These are phyloP conservation scores for Trichosurus vulpecula DNA, from an alignment of 2,797 vertebrate genomes.

Conservation along the genomic window DNA sequence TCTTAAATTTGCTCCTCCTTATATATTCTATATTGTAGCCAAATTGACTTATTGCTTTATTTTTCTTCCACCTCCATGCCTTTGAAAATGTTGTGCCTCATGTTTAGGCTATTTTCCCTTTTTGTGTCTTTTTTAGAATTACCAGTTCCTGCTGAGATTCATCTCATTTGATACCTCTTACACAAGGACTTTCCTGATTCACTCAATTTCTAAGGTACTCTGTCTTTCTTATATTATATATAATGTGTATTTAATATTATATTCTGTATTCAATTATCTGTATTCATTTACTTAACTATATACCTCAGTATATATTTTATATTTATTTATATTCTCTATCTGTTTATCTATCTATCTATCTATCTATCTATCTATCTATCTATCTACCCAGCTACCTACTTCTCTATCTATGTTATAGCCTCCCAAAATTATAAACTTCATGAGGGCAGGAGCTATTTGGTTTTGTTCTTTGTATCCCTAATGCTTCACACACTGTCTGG, in stretches of 20 bases:
- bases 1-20: no score
- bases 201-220: background rate
- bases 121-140: background rate
- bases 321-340: no score
- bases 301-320: no score
- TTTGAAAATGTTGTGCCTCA: background rate
- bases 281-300: background rate
- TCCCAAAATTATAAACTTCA: background rate
- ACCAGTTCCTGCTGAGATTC: background rate
- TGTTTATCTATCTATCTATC: no score
- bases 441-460: background rate
- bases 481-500: no score
- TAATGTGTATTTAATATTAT: background rate
- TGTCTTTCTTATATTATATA: no score
- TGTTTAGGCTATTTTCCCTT: background rate
- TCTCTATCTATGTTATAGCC: background rate
- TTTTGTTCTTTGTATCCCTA: background rate
- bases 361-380: no score
- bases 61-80: background rate
- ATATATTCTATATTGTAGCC: no score
- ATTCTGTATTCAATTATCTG: background rate
- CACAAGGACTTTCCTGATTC: background rate
- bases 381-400: background rate
- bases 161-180: background rate
- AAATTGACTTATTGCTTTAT: no score